Base-by-base conservation (phyloP, 2,797 vertebrate genomes). In the Liasis olivaceus region DNA sequence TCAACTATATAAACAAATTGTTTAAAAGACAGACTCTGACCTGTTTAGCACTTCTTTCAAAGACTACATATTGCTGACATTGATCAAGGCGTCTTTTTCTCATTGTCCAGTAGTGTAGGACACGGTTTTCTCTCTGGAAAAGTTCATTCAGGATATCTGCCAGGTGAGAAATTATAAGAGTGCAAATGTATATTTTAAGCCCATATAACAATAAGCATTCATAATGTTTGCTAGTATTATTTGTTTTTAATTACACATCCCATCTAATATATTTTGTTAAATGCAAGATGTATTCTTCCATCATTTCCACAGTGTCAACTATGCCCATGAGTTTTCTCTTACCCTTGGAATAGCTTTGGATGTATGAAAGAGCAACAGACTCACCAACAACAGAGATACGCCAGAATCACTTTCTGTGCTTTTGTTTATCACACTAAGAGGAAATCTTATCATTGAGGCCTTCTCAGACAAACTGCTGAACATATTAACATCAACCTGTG, bases 21-120 rank as follows among this genome's bases (percentile, higher is more conserved):
- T 81, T 94, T 59, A 3, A 62, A 0, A 15, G 0, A 9, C 92
- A 94, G 1, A 0, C 1, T 77, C 97, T 96, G 95, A 99, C 99
- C 99, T 99, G 99, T 95, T 99, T 99, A 97, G 99, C 99, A 28
- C 99, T 99, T 97, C 99, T 98, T 96, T 99, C 99, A 96, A 99
- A 99, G 93, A 99, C 99, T 64, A 99, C 99, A 4, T 99, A 99
- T 93, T 99, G 99, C 92, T 99, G 99, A 96, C 99, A 99, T 93
- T 99, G 99, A 96, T 99, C 99, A 93, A 99, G 98, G 91, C 99
- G 98, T 51, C 99, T 97, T 96, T 99, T 99, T 90, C 99, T 98
- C 98, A 99, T 99, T 90, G 99, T 99, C 99, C 99, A 99, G 93
- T 99, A 99, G 97, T 99, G 99, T 86, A 99, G 97, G 72, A 99